phyloP scores from a whole-genome alignment of 2,113 vertebrate genomes.

The Thalassoma bifasciatum region DNA sequence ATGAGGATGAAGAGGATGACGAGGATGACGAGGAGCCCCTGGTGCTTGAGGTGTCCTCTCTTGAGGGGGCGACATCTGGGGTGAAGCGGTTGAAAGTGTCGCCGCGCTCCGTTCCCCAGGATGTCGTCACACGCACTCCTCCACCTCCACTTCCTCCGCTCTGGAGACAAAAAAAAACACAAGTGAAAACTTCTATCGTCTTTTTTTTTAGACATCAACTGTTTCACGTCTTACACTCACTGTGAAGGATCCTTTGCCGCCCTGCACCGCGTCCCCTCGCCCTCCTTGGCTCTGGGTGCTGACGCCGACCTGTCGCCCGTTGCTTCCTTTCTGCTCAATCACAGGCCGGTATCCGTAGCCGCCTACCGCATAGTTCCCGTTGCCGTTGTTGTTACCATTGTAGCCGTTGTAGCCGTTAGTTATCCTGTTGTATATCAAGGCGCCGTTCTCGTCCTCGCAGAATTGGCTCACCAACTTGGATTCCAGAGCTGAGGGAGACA shows the following conservation, averaged over 20 bases:
- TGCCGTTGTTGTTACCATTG: slow-evolving; percentile 62
- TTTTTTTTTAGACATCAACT: not conserved
- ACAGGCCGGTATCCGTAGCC: slow-evolving; percentile 56
- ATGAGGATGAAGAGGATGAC: slow-evolving; percentile 57
- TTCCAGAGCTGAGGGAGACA: slow-evolving; percentile 84
- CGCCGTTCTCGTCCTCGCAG: slow-evolving; percentile 89
- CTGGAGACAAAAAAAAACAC: slow-evolving; percentile 8
- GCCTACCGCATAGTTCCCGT: slow-evolving; percentile 60
- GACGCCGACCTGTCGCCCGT: slow-evolving; percentile 28
- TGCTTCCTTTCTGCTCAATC: slow-evolving; percentile 75
- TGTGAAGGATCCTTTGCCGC: slow-evolving; percentile 50
- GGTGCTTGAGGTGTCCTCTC: slow-evolving; percentile 46
- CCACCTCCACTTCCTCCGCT: slow-evolving; percentile 46
- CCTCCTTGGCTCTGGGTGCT: slow-evolving; percentile 16
- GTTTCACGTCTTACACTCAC: slow-evolving; percentile 37
- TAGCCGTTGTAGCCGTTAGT: slow-evolving; percentile 81
- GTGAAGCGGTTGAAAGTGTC: slow-evolving; percentile 65
- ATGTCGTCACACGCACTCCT: slow-evolving; percentile 24
- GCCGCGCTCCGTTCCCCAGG: slow-evolving; percentile 66
- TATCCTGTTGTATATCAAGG: slow-evolving; percentile 83
- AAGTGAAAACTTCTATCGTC: not conserved
- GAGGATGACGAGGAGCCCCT: slow-evolving; percentile 59
- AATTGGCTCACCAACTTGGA: slow-evolving; percentile 91
- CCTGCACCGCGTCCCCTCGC: slow-evolving; percentile 13
- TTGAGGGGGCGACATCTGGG: slow-evolving; percentile 15